Conservation (phyloP, 2,888 invertebrate species). For the Oligia strigilis region DNA sequence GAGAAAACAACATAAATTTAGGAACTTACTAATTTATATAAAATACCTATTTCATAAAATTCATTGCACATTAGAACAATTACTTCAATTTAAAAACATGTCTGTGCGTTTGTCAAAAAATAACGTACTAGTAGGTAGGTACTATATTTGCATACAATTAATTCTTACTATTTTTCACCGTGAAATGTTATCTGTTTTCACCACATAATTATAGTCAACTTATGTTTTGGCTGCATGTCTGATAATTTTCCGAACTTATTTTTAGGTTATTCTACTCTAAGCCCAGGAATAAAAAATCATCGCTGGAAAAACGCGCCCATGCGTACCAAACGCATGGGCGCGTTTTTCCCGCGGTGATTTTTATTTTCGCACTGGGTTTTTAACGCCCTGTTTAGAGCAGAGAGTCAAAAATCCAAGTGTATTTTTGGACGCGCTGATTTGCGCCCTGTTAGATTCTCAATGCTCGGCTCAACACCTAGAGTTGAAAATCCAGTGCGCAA, state of each 20-base stretch:
- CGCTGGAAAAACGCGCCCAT: too few relatives aligned
- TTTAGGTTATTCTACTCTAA: not conserved
- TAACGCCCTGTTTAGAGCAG: too few relatives aligned
- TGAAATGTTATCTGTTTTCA: not conserved
- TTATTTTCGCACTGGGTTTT: too few relatives aligned
- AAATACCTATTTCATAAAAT: conserved; percentile 11
- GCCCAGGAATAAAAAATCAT: too few relatives aligned
- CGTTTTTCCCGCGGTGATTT: too few relatives aligned
- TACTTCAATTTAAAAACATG: not conserved
- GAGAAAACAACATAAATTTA: conserved; percentile 49
- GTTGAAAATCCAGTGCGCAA: too few relatives aligned
- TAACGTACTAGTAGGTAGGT: not conserved
- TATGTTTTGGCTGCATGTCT: not conserved
- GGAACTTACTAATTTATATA: conserved; percentile 20
- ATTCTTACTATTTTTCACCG: not conserved
- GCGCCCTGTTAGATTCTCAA: too few relatives aligned
- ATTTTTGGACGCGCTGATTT: too few relatives aligned
- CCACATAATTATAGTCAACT: not conserved
- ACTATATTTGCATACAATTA: not conserved
- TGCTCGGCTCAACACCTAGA: too few relatives aligned
- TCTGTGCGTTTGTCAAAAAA: not conserved
- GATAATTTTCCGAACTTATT: not conserved
- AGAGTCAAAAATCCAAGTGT: too few relatives aligned
- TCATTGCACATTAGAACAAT: conserved; percentile 25
- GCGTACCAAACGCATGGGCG: too few relatives aligned